phyloP scores from a whole-genome alignment of 2,113 vertebrate genomes.

The Diglossa brunneiventris region DNA sequence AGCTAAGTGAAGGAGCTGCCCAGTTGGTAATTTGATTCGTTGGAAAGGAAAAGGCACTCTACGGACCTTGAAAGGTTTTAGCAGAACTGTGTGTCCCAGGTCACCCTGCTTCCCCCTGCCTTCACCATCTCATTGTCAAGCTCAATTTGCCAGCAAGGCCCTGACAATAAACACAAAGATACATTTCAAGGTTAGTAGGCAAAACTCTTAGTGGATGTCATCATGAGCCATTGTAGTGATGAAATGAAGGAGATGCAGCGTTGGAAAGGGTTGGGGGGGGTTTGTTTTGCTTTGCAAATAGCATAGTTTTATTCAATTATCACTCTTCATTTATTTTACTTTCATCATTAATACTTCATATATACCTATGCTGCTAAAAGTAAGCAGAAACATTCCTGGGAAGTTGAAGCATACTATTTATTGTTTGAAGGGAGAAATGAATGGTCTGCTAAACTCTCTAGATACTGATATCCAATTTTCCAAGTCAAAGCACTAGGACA shows the following conservation, averaged over 20 bases:
- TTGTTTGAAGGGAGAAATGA: background rate
- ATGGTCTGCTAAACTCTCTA: constrained; percentile 39
- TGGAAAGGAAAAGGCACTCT: constrained; percentile 62
- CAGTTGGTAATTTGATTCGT: constrained; percentile 46
- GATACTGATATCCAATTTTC: constrained; percentile 63
- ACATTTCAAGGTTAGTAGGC: constrained; percentile 53
- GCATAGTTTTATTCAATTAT: background rate
- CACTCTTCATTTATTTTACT: background rate
- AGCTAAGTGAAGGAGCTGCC: constrained; percentile 23
- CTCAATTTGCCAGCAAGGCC: constrained; percentile 55
- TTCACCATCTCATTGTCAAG: constrained; percentile 58
- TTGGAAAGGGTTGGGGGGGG: background rate
- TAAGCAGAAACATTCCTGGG: background rate
- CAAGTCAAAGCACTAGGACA: constrained; percentile 61
- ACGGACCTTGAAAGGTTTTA: constrained; percentile 49
- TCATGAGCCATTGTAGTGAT: background rate
- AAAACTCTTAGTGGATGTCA: constrained; percentile 43
- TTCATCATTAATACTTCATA: background rate
- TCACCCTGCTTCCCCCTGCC: constrained; percentile 55
- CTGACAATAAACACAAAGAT: constrained; percentile 63
- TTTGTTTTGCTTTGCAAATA: background rate
- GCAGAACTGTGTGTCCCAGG: constrained; percentile 55
- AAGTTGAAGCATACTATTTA: constrained; percentile 33
- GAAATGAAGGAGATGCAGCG: background rate
- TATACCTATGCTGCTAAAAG: background rate